Conservation (phyloP, 2,888 invertebrate species). For the Argyresthia goedartella region DNA sequence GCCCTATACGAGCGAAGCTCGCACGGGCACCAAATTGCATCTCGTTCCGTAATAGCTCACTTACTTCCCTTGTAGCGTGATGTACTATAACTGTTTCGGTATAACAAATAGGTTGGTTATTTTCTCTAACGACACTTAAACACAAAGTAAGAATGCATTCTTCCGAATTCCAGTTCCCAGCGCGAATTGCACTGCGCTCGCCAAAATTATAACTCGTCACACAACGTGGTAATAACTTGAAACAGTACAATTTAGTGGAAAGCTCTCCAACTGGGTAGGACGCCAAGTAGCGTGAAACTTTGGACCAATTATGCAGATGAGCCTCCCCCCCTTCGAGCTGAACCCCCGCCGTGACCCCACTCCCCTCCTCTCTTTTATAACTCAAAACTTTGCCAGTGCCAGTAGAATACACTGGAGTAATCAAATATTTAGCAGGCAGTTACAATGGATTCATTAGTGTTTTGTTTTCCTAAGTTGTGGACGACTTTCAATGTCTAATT, state of each 20-base stretch:
- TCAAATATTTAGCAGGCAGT: constrained; percentile 25
- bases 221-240: constrained; percentile 20
- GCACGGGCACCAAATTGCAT: too few species aligned
- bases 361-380: constrained; percentile 17
- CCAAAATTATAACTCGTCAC: constrained; percentile 16
- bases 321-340: constrained; percentile 9
- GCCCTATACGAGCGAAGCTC: too few species aligned
- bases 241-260: constrained; percentile 30
- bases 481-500: neutral
- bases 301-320: constrained; percentile 52
- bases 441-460: constrained; percentile 1
- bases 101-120: neutral
- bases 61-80: too few species aligned
- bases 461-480: neutral
- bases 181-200: neutral
- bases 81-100: too few species aligned
- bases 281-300: constrained; percentile 17
- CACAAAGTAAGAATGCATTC: too few species aligned
- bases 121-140: too few species aligned
- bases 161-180: too few species aligned
- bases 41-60: too few species aligned
- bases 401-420: constrained; percentile 32
- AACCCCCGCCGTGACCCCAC: neutral
- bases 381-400: constrained; percentile 42
- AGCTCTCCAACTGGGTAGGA: constrained; percentile 21